A percentile compares a stretch with the other conserved stretches of the same genome.
phyloP scores from a whole-genome alignment of 2,888 invertebrate species.

The Tenthredo notha region DNA sequence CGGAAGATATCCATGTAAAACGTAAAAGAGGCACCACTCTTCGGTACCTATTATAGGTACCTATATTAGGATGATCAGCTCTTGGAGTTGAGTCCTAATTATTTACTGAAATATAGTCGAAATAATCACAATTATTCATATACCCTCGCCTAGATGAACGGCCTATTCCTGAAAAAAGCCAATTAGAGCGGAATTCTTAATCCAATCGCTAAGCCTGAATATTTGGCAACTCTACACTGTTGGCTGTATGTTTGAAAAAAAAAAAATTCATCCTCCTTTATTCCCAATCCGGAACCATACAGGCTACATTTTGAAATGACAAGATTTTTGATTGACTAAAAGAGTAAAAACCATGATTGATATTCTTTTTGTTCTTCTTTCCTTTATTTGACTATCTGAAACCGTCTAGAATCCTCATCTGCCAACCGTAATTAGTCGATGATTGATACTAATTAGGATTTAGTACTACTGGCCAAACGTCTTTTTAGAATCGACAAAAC shows the following conservation, averaged over 20 bases:
- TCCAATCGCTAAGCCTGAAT: neutral
- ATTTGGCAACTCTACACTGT: too few relatives aligned
- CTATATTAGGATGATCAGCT: neutral
- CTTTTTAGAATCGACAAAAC: neutral
- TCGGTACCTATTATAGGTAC: too few relatives aligned
- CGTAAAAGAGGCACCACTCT: too few relatives aligned
- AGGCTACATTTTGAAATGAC: neutral
- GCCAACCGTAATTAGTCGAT: neutral
- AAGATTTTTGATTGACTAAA: neutral
- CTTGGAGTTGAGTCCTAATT: neutral
- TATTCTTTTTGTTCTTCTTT: neutral
- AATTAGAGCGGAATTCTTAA: neutral
- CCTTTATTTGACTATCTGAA: neutral
- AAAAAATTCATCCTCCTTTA: neutral
- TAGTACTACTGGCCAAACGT: neutral
- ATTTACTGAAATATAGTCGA: neutral
- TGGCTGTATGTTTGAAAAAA: too few relatives aligned
- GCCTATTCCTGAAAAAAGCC: neutral
- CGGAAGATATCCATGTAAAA: too few relatives aligned
- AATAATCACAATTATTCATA: neutral
- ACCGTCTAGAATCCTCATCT: neutral
- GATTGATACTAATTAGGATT: neutral
- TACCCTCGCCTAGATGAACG: neutral
- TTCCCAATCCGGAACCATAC: neutral
- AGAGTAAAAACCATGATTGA: neutral